phyloP scores from a whole-genome alignment of 2,888 invertebrate species.

The Ennomos fuscantarius region DNA sequence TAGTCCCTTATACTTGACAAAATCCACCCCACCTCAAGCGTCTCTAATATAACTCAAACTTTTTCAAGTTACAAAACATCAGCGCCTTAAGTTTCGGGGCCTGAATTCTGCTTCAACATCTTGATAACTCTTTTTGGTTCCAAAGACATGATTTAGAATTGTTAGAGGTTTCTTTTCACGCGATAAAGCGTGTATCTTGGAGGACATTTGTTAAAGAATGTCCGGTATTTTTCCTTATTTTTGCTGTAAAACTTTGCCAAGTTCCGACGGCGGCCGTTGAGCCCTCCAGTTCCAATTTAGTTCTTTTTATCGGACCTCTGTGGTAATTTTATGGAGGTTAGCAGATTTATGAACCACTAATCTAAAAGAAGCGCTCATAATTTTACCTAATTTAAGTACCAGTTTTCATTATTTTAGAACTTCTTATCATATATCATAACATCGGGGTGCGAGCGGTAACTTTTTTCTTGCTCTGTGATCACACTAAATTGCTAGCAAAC shows the following conservation, averaged over 20 bases:
- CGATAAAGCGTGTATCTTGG: conserved; percentile 44
- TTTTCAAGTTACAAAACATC: conserved; percentile 20
- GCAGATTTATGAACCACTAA: background rate
- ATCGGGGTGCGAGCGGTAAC: too few species aligned
- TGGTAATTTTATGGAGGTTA: conserved; percentile 5
- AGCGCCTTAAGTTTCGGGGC: conserved; percentile 15
- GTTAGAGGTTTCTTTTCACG: conserved; percentile 45
- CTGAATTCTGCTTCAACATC: conserved; percentile 45
- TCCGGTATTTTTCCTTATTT: conserved; percentile 18
- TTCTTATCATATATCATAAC: too few species aligned
- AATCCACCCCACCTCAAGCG: conserved; percentile 5
- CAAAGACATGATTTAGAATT: conserved; percentile 54
- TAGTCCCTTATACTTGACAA: conserved; percentile 3
- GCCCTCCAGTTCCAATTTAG: conserved; percentile 3
- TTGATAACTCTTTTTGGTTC: conserved; percentile 57
- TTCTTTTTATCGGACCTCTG: conserved; percentile 15
- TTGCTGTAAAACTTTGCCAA: conserved; percentile 20
- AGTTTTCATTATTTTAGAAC: too few species aligned
- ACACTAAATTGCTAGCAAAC: too few species aligned
- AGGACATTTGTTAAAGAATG: conserved; percentile 31
- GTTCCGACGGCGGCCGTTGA: conserved; percentile 9
- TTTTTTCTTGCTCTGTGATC: too few species aligned
- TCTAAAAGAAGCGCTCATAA: too few species aligned
- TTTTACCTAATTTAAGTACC: too few species aligned
- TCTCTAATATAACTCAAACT: conserved; percentile 13